phyloP scores from a whole-genome alignment of 2,888 invertebrate species.

The Lasioglossum leucozonium region DNA sequence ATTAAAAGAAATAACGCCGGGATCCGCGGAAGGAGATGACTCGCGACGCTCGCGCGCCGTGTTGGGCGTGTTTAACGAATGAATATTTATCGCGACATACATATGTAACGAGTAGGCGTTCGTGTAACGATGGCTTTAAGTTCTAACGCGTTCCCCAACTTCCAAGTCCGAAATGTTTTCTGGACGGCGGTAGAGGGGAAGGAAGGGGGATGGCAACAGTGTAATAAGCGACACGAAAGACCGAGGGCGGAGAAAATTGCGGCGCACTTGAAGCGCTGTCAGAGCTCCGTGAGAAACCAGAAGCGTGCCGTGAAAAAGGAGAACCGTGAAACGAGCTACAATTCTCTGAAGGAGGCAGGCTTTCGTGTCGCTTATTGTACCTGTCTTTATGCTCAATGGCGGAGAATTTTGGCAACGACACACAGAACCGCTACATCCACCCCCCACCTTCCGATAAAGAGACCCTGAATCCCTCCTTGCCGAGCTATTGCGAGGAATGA shows the following conservation, averaged over 20 bases:
- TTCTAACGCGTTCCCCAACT: neutral
- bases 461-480: constrained; percentile 7
- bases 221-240: constrained; percentile 14
- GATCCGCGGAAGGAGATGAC: neutral
- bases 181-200: too few relatives aligned
- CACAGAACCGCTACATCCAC: neutral
- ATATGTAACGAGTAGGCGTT: neutral
- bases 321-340: neutral
- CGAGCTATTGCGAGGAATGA: neutral
- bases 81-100: neutral
- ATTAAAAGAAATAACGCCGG: neutral
- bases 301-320: constrained; percentile 9
- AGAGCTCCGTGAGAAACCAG: constrained; percentile 10
- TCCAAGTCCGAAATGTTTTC: neutral
- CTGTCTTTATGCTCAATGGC: constrained; percentile 10
- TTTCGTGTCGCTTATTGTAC: constrained; percentile 13
- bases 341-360: neutral
- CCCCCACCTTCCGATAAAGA: neutral
- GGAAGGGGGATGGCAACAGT: neutral
- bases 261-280: constrained; percentile 10
- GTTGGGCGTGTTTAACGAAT: neutral
- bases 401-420: constrained; percentile 18
- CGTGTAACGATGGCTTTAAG: neutral
- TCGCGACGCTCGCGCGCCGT: neutral
- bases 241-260: constrained; percentile 3